Base-by-base conservation (phyloP, 2,113 vertebrate species). In the Meriones unguiculatus region DNA sequence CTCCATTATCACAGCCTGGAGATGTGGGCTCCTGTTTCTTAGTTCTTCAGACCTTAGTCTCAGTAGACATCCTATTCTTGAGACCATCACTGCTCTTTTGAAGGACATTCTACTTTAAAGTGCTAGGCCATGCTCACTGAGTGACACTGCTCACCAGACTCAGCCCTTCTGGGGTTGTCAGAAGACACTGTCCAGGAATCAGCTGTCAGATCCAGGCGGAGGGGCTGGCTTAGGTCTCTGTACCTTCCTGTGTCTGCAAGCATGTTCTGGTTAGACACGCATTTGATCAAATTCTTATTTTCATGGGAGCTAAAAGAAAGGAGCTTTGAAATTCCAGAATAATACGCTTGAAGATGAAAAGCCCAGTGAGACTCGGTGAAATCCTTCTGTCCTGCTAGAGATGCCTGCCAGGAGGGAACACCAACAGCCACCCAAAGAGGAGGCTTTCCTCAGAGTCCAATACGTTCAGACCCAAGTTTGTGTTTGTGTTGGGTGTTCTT, bases 221-320 rank as follows among this genome's bases (percentile, higher is more conserved):
- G 84, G 80, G 46, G 50, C 76, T 15, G 28, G 50, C 38, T 46
- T 35, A 17, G 32, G 50, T 69, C 13, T 15, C 5, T 2, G 4
- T 24, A 20, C 50, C 64, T 76, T 69, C 25, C 64, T 13, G 17
- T 12, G 12, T 10, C 85, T 93, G n/a, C 6, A 15, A 28, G 32
- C 28, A 12, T 20, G 13, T 85, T 24, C 32, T 25, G 10, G 73
- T 78, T 72, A 10, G 22, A 95, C 67, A 25, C 35, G 20, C 32
- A 7, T 72, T 75, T 59, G 57, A 75, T 89, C 62, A 57, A 54
- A 90, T 87, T 86, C 85, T 70, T 76, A 14, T 72, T 95, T 97
- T 93, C 73, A 35, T 67, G 70, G 72, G 73, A 50, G 13, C 76
- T 92, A 22, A 50, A 89, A 89, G 92, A 54, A 94, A 77, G 54